Conservation (phyloP, 2,888 invertebrate genomes). For the Deilephila porcellus region DNA sequence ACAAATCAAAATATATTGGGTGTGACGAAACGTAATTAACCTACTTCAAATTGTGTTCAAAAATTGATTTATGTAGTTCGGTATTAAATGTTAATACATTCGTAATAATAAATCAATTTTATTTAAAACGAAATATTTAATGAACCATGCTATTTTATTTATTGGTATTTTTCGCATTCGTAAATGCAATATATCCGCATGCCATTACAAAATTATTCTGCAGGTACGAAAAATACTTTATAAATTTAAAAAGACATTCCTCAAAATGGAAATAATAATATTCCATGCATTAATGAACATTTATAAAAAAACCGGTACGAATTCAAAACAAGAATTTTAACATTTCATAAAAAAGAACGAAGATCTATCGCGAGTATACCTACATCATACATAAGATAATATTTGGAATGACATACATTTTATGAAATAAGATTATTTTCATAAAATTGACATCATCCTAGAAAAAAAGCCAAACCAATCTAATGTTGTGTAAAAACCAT, state of each 20-base stretch:
- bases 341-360: neutral
- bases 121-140: too few relatives aligned
- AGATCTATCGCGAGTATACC: neutral
- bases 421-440: too few relatives aligned
- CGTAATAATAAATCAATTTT: neutral
- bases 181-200: conserved; percentile 1
- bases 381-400: neutral
- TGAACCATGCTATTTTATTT: neutral
- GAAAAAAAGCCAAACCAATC: too few relatives aligned
- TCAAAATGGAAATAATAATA: neutral
- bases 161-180: neutral
- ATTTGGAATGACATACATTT: too few relatives aligned
- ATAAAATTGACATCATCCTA: too few relatives aligned
- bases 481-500: too few relatives aligned
- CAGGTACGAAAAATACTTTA: neutral
- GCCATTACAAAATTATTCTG: neutral
- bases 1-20: neutral
- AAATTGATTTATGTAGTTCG: neutral
- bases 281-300: neutral
- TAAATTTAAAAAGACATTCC: neutral
- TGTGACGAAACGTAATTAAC: neutral
- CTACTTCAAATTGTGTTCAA: neutral
- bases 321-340: neutral
- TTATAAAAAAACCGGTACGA: neutral
- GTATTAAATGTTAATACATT: neutral